phyloP scores from a whole-genome alignment of 2,797 vertebrate genomes.

The Mormyrus proboscirostris region DNA sequence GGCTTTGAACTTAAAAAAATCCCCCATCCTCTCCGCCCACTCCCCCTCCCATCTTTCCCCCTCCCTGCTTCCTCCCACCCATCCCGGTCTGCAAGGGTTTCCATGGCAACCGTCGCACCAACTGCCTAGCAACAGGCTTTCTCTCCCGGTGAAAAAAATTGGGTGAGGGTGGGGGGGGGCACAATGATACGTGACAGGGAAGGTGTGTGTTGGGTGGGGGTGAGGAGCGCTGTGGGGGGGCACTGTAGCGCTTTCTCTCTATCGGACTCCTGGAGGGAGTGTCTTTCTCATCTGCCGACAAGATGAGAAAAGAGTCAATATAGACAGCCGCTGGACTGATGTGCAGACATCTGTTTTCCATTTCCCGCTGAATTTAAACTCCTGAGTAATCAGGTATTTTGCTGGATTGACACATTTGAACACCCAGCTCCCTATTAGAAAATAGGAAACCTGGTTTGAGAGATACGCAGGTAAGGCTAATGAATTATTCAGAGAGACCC shows the following conservation, averaged over 20 bases:
- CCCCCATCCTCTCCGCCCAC: not conserved
- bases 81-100: constrained; percentile 19
- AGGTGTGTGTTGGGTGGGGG: not conserved
- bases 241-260: not conserved
- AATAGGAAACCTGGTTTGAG: not conserved
- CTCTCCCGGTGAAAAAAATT: not conserved
- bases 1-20: constrained; percentile 25
- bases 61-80: constrained; percentile 8
- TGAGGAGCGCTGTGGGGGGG: not conserved
- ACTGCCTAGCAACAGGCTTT: constrained; percentile 29
- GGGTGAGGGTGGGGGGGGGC: not conserved
- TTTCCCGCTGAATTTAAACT: not conserved
- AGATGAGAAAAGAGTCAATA: not conserved
- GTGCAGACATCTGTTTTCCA: not conserved
- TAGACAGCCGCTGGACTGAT: not conserved
- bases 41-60: not conserved
- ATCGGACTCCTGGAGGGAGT: not conserved
- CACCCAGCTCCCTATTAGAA: not conserved
- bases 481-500: not conserved
- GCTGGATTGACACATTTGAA: not conserved
- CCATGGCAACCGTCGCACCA: constrained; percentile 23
- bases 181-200: constrained; percentile 1
- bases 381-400: constrained; percentile 3
- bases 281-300: not conserved
- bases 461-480: not conserved